Conservation (phyloP, 2,888 invertebrate species). For the Andricus quercusramuli region DNA sequence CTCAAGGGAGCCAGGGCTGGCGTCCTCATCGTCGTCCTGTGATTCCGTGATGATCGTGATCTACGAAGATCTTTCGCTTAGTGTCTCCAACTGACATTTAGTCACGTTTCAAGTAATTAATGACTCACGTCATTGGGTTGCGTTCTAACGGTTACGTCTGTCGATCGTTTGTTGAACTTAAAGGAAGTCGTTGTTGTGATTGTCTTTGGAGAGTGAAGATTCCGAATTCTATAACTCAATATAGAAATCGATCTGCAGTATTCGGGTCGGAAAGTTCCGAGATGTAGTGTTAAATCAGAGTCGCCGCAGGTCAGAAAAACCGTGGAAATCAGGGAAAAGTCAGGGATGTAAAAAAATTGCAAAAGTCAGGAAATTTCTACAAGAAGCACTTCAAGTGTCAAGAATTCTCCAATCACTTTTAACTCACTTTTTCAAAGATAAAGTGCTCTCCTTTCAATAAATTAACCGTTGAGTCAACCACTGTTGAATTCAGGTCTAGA, state of each 20-base stretch:
- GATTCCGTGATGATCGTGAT: slow-evolving; percentile 71
- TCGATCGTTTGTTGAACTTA: slow-evolving; percentile 65
- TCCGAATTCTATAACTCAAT: background rate
- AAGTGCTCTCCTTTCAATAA: too few relatives aligned
- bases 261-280: background rate
- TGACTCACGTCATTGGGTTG: slow-evolving; percentile 71
- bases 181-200: slow-evolving; percentile 46
- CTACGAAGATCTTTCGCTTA: slow-evolving; percentile 63
- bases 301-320: too few relatives aligned
- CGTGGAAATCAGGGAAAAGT: too few relatives aligned
- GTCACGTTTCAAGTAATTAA: slow-evolving; percentile 76
- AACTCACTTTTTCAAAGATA: too few relatives aligned
- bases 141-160: slow-evolving; percentile 67
- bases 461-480: too few relatives aligned
- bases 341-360: too few relatives aligned
- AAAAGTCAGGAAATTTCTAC: too few relatives aligned
- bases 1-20: slow-evolving; percentile 45
- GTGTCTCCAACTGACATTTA: slow-evolving; percentile 55
- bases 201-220: background rate
- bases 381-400: too few relatives aligned
- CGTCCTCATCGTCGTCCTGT: slow-evolving; percentile 40
- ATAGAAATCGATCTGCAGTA: background rate
- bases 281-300: too few relatives aligned
- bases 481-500: too few relatives aligned
- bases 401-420: too few relatives aligned